Base-by-base conservation (phyloP, 1,140 invertebrate species). In the Leptinotarsa undecemlineata region DNA sequence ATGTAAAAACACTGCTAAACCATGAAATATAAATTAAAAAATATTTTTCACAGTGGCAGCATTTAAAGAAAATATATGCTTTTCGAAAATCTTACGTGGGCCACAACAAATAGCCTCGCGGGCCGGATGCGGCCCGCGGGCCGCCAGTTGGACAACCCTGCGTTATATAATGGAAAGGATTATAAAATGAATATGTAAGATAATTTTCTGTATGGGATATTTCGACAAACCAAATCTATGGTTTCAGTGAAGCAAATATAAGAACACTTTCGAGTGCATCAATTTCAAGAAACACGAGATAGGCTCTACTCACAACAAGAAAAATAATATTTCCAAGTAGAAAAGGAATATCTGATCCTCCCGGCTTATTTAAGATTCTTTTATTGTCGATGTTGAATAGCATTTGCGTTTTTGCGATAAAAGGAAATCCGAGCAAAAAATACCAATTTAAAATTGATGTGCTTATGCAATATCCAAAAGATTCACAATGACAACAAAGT, bases 271-370 rank as follows among this genome's bases (percentile, higher is more conserved):
- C 17, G 17, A 57, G 17, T 57, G n/a, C 51, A 57, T 57, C 51
- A 57, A 6, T 57, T 57, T 42, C 11, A 42, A 4, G 51, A 19
- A 57, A 57, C 51, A 15, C 14, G 51, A n/a, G 51, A 57, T 57
- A 57, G 51, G n/a, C 6, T 5, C 51, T 4, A 57, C 51, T 57
- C 51, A 57, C 51, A n/a, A 57, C 17, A 1, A 57, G 15, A 17
- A 15, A 57, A 57, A 57, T 57, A 5, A 57, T 57, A 57, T 57
- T 42, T 57, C 51, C 51, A 19, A 57, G 51, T 57, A n/a, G 51
- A 57, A 57, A 57, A 57, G 51, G 51, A 57, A 57, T 57, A 57
- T 57, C 51, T 57, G 51, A 57, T 57, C n/a, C 51, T 19, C 15
- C 51, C n/a, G n/a, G 51, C 15, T 15, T 57, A 57, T 57, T 57